Evolutionary conservation across 2,888 invertebrate genomes (phyloP).

Genomic region (Agriopis aurantiaria): DNA sequence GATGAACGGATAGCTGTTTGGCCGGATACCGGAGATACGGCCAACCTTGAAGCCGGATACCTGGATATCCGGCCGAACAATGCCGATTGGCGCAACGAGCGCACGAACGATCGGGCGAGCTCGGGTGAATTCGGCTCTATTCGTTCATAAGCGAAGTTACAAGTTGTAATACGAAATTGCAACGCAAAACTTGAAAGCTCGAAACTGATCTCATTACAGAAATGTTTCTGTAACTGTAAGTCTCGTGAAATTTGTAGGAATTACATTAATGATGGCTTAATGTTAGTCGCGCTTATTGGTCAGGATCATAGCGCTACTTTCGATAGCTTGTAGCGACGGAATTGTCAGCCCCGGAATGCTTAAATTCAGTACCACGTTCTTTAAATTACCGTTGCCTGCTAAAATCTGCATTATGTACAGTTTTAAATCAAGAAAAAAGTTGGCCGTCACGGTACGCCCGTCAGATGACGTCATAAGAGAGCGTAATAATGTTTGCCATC

Average conservation of each 20-base stretch:
- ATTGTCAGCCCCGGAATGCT: slow-evolving; percentile 5
- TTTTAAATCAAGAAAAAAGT: not conserved
- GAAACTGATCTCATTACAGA: slow-evolving; percentile 24
- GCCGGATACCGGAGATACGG: too few relatives aligned
- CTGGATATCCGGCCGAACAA: too few relatives aligned
- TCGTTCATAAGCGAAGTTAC: not conserved
- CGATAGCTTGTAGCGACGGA: not conserved
- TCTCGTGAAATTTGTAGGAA: slow-evolving; percentile 13
- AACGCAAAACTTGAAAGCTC: not conserved
- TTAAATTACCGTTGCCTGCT: slow-evolving; percentile 1
- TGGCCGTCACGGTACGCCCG: too few relatives aligned
- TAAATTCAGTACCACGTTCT: slow-evolving; percentile 9
- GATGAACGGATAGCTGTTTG: too few relatives aligned
- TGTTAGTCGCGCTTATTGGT: slow-evolving; percentile 2
- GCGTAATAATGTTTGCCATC: too few relatives aligned
- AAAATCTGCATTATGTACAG: too few relatives aligned
- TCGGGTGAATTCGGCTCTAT: too few relatives aligned
- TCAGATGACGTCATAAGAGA: too few relatives aligned
- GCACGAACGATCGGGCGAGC: too few relatives aligned
- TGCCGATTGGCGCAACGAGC: too few relatives aligned
- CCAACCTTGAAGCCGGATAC: too few relatives aligned
- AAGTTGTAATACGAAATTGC: slow-evolving; percentile 3
- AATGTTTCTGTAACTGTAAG: slow-evolving; percentile 11
- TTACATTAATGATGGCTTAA: slow-evolving; percentile 4
- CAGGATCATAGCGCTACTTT: not conserved